Conservation (phyloP, 2,113 vertebrate genomes). For the Pituophis catenifer region DNA sequence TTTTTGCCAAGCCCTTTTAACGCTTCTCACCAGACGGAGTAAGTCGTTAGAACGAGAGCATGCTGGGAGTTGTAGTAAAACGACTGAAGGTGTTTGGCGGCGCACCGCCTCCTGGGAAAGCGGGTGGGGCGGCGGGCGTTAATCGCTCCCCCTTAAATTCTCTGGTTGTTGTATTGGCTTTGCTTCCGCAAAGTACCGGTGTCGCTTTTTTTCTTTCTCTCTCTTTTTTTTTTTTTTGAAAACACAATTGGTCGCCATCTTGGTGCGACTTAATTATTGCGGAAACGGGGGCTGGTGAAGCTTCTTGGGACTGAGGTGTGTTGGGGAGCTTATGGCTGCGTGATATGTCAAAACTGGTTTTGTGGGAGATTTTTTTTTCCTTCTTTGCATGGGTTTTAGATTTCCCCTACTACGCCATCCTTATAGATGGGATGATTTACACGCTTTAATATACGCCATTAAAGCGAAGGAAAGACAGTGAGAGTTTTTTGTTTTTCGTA, state of each 20-base stretch:
- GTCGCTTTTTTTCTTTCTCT: neutral
- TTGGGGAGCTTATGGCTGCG: neutral
- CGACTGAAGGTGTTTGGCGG: fast-evolving
- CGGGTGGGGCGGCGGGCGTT: fast-evolving
- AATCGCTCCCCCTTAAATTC: fast-evolving
- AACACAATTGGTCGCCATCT: neutral
- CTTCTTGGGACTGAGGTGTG: slow-evolving; percentile 11
- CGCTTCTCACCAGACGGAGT: fast-evolving
- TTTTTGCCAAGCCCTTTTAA: neutral
- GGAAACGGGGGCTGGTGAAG: neutral
- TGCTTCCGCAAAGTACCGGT: neutral
- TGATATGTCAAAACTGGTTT: neutral
- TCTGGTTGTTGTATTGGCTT: slow-evolving; percentile 23
- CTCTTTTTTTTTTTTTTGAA: fast-evolving
- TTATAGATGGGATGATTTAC: neutral
- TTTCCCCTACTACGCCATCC: neutral
- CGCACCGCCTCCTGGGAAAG: neutral
- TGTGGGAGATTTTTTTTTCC: neutral
- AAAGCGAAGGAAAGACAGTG: neutral
- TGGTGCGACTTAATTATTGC: neutral
- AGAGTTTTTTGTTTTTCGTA: neutral
- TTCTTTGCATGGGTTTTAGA: neutral
- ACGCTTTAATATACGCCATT: neutral
- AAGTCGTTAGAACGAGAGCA: fast-evolving
- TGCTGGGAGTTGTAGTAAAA: slow-evolving; percentile 40